Conservation (phyloP, 2,113 vertebrate species). For the Bubo scandiacus region DNA sequence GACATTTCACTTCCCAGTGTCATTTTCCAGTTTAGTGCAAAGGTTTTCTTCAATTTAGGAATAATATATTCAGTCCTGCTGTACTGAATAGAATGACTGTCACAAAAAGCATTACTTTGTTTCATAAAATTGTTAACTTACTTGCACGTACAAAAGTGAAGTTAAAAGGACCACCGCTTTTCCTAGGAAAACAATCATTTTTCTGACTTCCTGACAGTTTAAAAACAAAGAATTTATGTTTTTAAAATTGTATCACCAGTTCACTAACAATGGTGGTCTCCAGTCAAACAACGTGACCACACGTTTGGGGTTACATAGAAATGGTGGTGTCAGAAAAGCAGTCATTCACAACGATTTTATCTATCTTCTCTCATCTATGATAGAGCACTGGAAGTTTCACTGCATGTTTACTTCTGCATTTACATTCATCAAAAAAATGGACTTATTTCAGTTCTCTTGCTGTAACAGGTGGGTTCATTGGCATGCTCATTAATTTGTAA, state of each 20-base stretch:
- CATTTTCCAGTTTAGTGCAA: background rate
- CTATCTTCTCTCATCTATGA: background rate
- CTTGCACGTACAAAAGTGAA: background rate
- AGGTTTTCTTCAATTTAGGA: background rate
- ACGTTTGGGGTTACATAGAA: background rate
- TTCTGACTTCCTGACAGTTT: background rate
- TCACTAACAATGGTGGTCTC: background rate
- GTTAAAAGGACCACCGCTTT: background rate
- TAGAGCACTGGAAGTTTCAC: background rate
- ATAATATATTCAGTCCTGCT: background rate
- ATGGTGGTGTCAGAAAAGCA: accelerated
- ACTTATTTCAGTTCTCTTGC: background rate
- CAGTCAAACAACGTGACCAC: background rate
- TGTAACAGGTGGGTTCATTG: background rate
- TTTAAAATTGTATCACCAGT: background rate
- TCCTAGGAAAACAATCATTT: background rate
- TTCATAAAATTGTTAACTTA: background rate
- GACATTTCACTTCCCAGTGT: background rate
- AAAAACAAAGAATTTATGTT: background rate
- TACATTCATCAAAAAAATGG: background rate
- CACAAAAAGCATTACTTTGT: background rate
- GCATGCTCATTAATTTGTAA: background rate
- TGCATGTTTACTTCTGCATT: background rate
- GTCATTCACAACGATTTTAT: background rate
- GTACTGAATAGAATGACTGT: background rate